Evolutionary conservation across 2,888 invertebrate genomes (phyloP), one percentile per base, ranked within the genome.

Genomic region (Caenorhabditis macrosperma): DNA sequence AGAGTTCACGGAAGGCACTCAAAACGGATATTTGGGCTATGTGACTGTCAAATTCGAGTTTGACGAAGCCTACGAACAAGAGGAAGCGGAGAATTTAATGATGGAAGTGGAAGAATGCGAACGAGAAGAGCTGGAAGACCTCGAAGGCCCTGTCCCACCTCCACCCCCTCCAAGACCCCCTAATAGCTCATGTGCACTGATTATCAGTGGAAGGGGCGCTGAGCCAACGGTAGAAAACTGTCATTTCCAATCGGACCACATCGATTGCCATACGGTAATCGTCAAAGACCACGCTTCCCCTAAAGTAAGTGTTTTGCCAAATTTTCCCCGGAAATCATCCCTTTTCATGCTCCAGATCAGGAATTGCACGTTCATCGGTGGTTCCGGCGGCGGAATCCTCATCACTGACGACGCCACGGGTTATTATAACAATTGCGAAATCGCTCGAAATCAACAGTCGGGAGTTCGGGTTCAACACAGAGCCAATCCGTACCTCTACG

Each of bases 231-330:
- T 99, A 83, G 97, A 98, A 91, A 96, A 97, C 91, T 98, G 98
- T 92, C 95, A 96, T 90, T 96, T 98, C 88, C 93, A 97, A 85
- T 97, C 97, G 91, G 95, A 96, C 57, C 96, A 96, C 90, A 96
- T 66, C 95, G 97, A 97, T 89, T 98, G 98, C 55, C 97, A 98
- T 41, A 98, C 98, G 20, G 96, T 99, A 30, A 98, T 97, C 92
- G 97, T 99, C n/a, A 95, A 95, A 86, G 96, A 97, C 15, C 95
- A 95, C 85, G 96, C 98, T 24, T 96, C 96, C 92, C 98, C 98
- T 3, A 94, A 94, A 46, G 83, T 83, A 52, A n/a, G 41, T 46
- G 33, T 12, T 10, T 41, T 38, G n/a, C n/a, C n/a, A n/a, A n/a
- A n/a, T n/a, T n/a, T n/a, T n/a, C n/a, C n/a, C n/a, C n/a, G n/a